These are phyloP conservation scores for Elmis aenea DNA, from an alignment of 2,888 invertebrate genomes.

Conservation along the genomic window DNA sequence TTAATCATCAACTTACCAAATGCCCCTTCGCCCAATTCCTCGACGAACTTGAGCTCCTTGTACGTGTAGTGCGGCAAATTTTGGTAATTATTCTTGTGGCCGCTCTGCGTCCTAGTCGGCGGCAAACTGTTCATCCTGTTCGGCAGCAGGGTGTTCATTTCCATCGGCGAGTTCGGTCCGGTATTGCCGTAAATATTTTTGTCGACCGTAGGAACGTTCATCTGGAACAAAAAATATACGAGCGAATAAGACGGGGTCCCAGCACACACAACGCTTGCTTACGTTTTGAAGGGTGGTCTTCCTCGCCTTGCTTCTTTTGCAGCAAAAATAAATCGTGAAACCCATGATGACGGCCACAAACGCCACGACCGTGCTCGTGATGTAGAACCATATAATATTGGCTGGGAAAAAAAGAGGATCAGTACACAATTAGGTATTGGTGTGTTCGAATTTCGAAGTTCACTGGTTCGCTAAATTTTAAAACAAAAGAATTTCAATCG, in stretches of 20 bases:
- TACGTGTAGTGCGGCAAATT: constrained; percentile 81
- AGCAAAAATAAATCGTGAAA: neutral
- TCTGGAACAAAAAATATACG: constrained; percentile 35
- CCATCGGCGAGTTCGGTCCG: constrained; percentile 71
- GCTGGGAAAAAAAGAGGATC: too few relatives aligned
- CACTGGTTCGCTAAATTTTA: too few relatives aligned
- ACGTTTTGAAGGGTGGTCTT: neutral
- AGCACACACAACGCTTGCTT: too few relatives aligned
- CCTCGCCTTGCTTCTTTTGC: neutral
- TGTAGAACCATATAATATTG: too few relatives aligned
- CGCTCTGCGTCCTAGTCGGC: constrained; percentile 36
- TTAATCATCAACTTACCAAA: constrained; percentile 60
- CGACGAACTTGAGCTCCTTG: constrained; percentile 78
- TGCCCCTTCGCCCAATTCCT: constrained; percentile 92
- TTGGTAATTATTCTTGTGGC: constrained; percentile 40
- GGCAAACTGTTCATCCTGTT: constrained; percentile 46
- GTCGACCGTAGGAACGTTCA: constrained; percentile 65
- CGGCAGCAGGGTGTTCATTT: constrained; percentile 74
- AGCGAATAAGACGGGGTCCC: too few relatives aligned
- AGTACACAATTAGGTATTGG: too few relatives aligned
- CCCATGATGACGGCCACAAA: neutral
- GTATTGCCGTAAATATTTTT: constrained; percentile 81
- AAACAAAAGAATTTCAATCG: too few relatives aligned
- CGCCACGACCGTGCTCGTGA: too few relatives aligned
- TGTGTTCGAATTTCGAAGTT: too few relatives aligned